Conservation (phyloP, 23 tunicate genomes). For the Trididemnum nubilum region DNA sequence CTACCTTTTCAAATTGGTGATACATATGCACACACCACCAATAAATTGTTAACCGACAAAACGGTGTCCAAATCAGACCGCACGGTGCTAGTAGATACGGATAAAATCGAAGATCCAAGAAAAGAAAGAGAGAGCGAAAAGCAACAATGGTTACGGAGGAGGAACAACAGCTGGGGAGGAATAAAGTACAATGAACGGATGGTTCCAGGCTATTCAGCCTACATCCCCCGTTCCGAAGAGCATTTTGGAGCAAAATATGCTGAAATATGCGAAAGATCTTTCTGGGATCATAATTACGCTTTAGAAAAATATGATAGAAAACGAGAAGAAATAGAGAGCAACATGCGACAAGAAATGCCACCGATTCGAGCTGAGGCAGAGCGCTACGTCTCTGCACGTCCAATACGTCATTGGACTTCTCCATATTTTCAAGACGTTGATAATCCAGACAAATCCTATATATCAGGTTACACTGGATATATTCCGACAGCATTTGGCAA, state of each 20-base stretch:
- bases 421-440: constrained; percentile 72
- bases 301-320: neutral
- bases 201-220: constrained; percentile 97
- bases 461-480: constrained; percentile 91
- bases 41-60: constrained; percentile 62
- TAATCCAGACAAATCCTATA: constrained; percentile 73
- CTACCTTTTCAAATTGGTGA: constrained; percentile 83
- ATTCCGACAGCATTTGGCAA: constrained; percentile 84
- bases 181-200: constrained; percentile 64
- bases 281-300: constrained; percentile 31
- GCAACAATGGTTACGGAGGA: constrained; percentile 46
- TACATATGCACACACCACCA: constrained; percentile 78
- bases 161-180: constrained; percentile 93
- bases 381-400: constrained; percentile 68
- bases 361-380: constrained; percentile 57
- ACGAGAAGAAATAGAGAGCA: neutral
- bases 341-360: constrained; percentile 7
- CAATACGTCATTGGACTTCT: constrained; percentile 67
- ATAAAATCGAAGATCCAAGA: neutral
- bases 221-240: constrained; percentile 72
- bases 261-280: constrained; percentile 62
- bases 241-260: constrained; percentile 92
- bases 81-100: constrained; percentile 56
- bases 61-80: constrained; percentile 73
- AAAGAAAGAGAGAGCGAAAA: constrained; percentile 13